Conservation (phyloP, 2,797 vertebrate genomes). For the Cossypha heuglini region DNA sequence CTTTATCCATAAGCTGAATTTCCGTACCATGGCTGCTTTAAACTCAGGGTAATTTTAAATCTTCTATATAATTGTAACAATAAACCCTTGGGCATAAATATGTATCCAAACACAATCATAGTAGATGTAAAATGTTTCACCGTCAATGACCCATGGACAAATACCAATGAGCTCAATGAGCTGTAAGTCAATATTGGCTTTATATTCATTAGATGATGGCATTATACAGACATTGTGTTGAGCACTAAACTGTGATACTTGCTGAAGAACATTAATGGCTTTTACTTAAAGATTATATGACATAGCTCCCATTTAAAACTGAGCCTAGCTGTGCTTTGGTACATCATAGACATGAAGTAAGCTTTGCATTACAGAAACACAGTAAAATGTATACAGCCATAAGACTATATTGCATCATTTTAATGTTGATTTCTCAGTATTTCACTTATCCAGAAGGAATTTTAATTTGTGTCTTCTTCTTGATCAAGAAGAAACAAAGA, state of each 20-base stretch:
- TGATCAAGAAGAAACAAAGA: background rate
- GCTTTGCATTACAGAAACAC: background rate
- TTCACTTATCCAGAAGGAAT: background rate
- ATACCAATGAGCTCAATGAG: slow-evolving; percentile 27
- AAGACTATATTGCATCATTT: background rate
- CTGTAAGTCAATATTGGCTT: slow-evolving; percentile 47
- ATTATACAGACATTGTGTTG: background rate
- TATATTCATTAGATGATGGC: background rate
- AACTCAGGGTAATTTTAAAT: background rate
- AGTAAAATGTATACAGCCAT: background rate
- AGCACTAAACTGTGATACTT: background rate
- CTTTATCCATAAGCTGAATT: background rate
- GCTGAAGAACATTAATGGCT: background rate
- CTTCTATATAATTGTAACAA: background rate
- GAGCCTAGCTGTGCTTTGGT: background rate
- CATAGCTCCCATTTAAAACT: background rate
- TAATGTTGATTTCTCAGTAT: background rate
- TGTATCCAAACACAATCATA: background rate
- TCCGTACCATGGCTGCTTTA: background rate
- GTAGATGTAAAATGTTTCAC: background rate
- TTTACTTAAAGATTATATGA: background rate
- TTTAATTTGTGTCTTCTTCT: background rate
- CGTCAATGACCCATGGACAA: background rate
- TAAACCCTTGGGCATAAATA: background rate
- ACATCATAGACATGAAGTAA: background rate